Evolutionary conservation across 2,113 vertebrate genomes (phyloP), one percentile per base, ranked within the genome.

Genomic region (Chaetorhynchus papuensis): DNA sequence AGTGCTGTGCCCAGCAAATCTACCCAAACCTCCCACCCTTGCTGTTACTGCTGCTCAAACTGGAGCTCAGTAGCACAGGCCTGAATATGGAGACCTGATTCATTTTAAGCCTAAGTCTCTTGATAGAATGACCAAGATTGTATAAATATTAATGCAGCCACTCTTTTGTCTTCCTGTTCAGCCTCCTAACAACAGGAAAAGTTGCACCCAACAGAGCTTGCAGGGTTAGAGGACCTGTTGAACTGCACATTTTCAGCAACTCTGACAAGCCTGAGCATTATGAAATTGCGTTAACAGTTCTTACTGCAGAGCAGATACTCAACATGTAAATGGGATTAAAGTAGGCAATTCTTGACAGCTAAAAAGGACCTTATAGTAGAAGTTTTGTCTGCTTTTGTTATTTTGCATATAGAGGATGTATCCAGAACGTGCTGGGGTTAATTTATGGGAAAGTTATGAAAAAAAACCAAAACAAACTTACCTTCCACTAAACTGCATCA

Each of bases 401-500:
- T 20, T 91, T 37, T 37, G 6, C 33, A 12, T 21, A 13, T 4
- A 33, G 13, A 64, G 22, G 37, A 60, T 30, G 23, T 37, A 93
- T 39, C n/a, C 42, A 82, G 49, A 91, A 37, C 15, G 12, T 23
- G 16, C 9, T 18, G n/a, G 30, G 19, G 10, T 3, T 74, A n/a
- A 8, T 37, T 50, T 66, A 54, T 11, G 24, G 42, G 22, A 9
- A 82, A 64, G 10, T 27, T 60, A 39, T 0, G 10, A 21, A 57
- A 53, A 53, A 31, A 19, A 15, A 6, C 2, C 28, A 21, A 33
- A 18, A 3, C 33, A 54, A 77, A 96, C 98, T 98, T 96, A 99
- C 99, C 79, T 97, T 15, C 82, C 94, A 74, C 94, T 89, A 31
- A 99, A 99, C 15, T 19, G 77, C 22, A 92, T 66, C 82, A 98